Evolutionary conservation across 2,797 vertebrate genomes (phyloP).

Genomic region (Clamator glandarius): DNA sequence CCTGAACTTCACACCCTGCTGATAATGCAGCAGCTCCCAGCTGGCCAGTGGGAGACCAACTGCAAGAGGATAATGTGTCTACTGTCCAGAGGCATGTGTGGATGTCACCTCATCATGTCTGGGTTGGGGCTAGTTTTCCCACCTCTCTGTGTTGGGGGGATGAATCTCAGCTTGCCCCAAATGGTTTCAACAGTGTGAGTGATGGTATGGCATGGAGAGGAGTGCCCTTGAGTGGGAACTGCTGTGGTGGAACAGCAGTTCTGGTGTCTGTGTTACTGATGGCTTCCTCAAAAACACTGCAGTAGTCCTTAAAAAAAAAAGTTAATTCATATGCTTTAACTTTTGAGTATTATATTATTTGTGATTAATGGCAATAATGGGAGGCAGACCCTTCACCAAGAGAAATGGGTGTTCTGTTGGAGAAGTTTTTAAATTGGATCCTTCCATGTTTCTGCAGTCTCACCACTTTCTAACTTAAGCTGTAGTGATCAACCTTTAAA

Average conservation of each 20-base stretch:
- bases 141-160: fast-evolving
- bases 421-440: not conserved
- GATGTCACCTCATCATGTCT: not conserved
- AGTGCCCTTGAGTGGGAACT: not conserved
- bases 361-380: not conserved
- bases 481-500: not conserved
- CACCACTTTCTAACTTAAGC: not conserved
- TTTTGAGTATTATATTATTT: not conserved
- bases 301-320: fast-evolving
- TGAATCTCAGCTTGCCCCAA: not conserved
- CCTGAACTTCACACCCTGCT: fast-evolving
- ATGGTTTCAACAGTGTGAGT: fast-evolving
- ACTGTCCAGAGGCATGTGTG: fast-evolving
- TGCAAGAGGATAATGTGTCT: not conserved
- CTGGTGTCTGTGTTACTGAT: fast-evolving
- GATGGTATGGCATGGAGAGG: fast-evolving
- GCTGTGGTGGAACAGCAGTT: not conserved
- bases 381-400: not conserved
- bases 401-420: fast-evolving
- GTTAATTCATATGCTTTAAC: not conserved
- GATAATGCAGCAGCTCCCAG: fast-evolving
- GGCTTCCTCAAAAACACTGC: not conserved
- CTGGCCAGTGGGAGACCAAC: not conserved
- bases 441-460: fast-evolving
- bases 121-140: fast-evolving